Percentiles rank a stretch among this genome's conserved stretches.
phyloP scores from a whole-genome alignment of 2,113 vertebrate genomes.

The Cranoglanis bouderius region DNA sequence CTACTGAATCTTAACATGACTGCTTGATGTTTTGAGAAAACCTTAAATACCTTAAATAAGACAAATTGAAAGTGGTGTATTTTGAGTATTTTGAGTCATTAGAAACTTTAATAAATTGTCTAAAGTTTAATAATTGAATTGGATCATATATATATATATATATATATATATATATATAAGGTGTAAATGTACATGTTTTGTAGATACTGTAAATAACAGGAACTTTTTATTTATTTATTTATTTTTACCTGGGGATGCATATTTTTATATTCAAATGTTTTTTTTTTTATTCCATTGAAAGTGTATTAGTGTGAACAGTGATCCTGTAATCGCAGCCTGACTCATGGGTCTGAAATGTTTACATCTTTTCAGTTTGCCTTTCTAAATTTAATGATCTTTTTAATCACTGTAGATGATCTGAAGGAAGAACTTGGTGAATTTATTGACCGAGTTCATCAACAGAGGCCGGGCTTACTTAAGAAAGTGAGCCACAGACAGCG shows the following conservation, averaged over 20 bases:
- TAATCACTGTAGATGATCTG: slow-evolving; percentile 65
- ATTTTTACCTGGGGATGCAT: too few species aligned
- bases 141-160: too few species aligned
- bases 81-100: background rate
- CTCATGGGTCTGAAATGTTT: background rate
- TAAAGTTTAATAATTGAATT: background rate
- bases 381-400: too few species aligned
- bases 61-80: background rate
- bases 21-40: background rate
- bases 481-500: slow-evolving; percentile 65
- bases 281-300: background rate
- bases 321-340: background rate
- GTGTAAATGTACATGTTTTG: background rate
- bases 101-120: background rate
- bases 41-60: background rate
- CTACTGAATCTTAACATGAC: background rate
- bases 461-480: slow-evolving; percentile 62
- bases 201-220: background rate
- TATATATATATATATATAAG: too few species aligned
- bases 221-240: background rate
- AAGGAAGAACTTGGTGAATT: slow-evolving; percentile 62
- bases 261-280: background rate
- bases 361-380: too few species aligned
- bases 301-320: background rate
- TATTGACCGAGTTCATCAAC: slow-evolving; percentile 57